Base-by-base conservation (phyloP, 2,888 invertebrate genomes). In the Vanessa cardui region DNA sequence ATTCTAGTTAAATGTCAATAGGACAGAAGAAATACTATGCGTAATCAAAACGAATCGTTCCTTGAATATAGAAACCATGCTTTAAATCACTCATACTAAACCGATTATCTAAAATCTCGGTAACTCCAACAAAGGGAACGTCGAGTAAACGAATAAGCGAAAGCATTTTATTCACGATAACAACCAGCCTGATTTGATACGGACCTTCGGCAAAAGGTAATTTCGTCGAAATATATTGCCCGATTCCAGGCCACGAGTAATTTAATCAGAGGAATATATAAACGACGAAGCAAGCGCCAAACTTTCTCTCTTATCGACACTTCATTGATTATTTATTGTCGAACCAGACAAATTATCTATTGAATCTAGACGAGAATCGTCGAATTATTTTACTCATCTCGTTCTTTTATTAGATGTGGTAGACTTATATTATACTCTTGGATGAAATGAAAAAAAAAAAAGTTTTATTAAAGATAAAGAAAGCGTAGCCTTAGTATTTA, bases 141-240 rank as follows among this genome's bases (percentile, higher is more conserved):
- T 39, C 62, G 31, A 59, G 54, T 61, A 33, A 58, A 66, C 52
- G 52, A 54, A 54, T 54, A 31, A 54, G 31, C n/a, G 31, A 54
- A 54, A 26, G 20, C 58, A 62, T 67, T 58, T 54, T 45, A 60
- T 59, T 62, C 58, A 21, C 60, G 62, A 66, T 68, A 71, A 66
- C 54, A 71, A 69, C 45, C 56, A 58, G 66, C 64, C 59, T 60
- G 49, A 66, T 68, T 70, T 58, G 58, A 66, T 63, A 66, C 45
- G 49, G 59, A 65, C 61, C 61, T 54, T 54, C 52, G 49, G 26
- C 26, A 54, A 67, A 62, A 62, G 62, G 68, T 67, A 68, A 62
- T 68, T 68, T 58, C 52, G 52, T 15, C 26, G 31, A 66, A 64
- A 72, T 67, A 62, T 69, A 69, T 72, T 31, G 64, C 60, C 60